Evolutionary conservation across 2,888 invertebrate genomes (phyloP).

Genomic region (Onchidella celtica): DNA sequence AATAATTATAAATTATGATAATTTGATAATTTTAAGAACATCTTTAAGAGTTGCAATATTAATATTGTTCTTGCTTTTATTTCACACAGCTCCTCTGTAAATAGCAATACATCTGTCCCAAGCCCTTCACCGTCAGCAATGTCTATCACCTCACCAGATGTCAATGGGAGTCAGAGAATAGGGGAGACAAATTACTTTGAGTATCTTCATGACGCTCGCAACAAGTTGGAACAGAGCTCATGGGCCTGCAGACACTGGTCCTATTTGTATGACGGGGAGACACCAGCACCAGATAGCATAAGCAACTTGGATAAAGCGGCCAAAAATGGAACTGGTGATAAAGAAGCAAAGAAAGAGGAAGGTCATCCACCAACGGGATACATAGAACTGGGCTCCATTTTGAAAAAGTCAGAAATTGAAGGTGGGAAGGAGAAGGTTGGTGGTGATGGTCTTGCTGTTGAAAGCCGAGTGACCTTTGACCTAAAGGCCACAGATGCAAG

Average conservation of each 20-base stretch:
- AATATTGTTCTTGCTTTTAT: no score
- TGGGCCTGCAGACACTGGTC: constrained; percentile 90
- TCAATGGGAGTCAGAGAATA: background rate
- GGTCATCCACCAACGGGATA: constrained; percentile 22
- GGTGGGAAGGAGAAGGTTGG: background rate
- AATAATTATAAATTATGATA: no score
- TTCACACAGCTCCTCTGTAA: constrained; percentile 2
- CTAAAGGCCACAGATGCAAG: background rate
- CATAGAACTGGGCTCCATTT: constrained; percentile 42
- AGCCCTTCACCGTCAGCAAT: background rate
- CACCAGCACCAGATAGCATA: constrained; percentile 75
- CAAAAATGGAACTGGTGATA: background rate
- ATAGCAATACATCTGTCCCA: constrained; percentile 11
- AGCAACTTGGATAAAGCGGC: background rate
- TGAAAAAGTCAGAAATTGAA: constrained; percentile 5
- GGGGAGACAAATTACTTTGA: constrained; percentile 77
- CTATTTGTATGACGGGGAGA: constrained; percentile 87
- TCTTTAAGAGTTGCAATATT: no score
- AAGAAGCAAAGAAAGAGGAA: background rate
- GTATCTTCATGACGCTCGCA: constrained; percentile 91
- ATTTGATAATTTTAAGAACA: no score
- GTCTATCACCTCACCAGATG: background rate
- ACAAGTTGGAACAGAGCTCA: constrained; percentile 88
- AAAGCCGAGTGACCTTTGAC: constrained; percentile 22
- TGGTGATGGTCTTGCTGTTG: no score